phyloP scores from a whole-genome alignment of 2,113 vertebrate genomes.

The Panthera uncia region DNA sequence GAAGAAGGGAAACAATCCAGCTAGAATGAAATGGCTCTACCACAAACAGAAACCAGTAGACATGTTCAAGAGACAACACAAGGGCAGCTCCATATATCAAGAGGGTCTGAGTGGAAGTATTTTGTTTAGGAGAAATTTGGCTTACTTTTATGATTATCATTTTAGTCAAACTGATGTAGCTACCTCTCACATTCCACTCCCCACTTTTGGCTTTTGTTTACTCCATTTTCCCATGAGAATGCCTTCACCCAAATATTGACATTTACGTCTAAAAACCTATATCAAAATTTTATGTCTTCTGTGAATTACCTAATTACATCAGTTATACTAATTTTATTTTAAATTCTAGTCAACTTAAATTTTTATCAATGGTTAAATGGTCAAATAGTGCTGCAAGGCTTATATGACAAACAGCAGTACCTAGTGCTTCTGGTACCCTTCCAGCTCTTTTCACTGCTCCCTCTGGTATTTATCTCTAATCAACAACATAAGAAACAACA shows the following conservation, averaged over 20 bases:
- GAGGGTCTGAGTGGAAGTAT: background rate
- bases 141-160: background rate
- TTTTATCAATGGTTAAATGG: constrained; percentile 3
- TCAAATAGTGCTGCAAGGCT: background rate
- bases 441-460: constrained; percentile 5
- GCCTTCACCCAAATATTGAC: background rate
- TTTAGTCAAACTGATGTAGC: constrained; percentile 6
- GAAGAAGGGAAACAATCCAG: constrained; percentile 6
- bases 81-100: background rate
- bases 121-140: background rate
- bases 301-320: background rate
- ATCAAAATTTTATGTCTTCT: background rate
- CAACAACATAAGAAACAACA: background rate
- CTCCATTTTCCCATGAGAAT: constrained; percentile 7
- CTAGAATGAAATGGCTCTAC: constrained; percentile 31
- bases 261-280: constrained; percentile 33
- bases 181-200: background rate
- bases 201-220: constrained; percentile 17
- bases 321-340: background rate
- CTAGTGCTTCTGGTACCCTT: background rate
- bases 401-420: constrained; percentile 5
- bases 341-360: background rate
- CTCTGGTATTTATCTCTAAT: background rate
- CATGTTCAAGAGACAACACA: background rate
- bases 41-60: background rate